Base-by-base conservation (phyloP, 2,888 invertebrate genomes). In the Pristionchus entomophagus region DNA sequence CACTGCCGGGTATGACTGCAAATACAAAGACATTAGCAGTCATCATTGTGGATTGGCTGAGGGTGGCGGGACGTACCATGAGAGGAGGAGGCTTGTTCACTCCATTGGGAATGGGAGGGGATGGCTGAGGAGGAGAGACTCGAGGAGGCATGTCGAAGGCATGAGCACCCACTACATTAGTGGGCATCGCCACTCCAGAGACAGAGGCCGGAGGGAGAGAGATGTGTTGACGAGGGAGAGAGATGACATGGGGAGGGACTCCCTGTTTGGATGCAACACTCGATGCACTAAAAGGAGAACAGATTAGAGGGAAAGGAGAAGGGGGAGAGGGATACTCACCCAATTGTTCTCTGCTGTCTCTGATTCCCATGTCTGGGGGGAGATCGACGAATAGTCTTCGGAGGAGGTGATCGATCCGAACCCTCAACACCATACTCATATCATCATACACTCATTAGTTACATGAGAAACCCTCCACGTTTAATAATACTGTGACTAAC, bases 71-170 rank as follows among this genome's bases (percentile, higher is more conserved):
- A 62, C 62, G 29, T 12, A 62, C 62, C 62, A 62, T 62, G 62
- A 62, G 62, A 62, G 62, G 62, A 29, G 32, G 19, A 62, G 49
- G 49, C 29, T 35, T 65, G 14, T 14, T n/a, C 14, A 5, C 65
- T 65, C 65, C 65, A 29, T 14, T 29, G 12, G 17, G 77, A 41
- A 81, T 17, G 32, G 56, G 51, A 2, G 84, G 73, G 8, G 62
- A 62, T 10, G 49, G 65, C 45, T 62, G 83, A 19, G 83, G 17
- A 17, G 35, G 29, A n/a, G n/a, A n/a, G 19, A 38, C 29, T 41
- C 73, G 73, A 49, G 83, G 82, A 29, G 86, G 26, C 26, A 49
- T 65, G 19, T 53, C 26, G 62, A 87, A 87, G 22, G 87, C 87
- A 77, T 87, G 87, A 12, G 85, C 22, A 26, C 87, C 87, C 5